A percentile compares a stretch with the other conserved stretches of the same genome.
These are phyloP conservation scores for Elgaria multicarinata DNA, from an alignment of 2,113 vertebrate species.

Conservation along the genomic window DNA sequence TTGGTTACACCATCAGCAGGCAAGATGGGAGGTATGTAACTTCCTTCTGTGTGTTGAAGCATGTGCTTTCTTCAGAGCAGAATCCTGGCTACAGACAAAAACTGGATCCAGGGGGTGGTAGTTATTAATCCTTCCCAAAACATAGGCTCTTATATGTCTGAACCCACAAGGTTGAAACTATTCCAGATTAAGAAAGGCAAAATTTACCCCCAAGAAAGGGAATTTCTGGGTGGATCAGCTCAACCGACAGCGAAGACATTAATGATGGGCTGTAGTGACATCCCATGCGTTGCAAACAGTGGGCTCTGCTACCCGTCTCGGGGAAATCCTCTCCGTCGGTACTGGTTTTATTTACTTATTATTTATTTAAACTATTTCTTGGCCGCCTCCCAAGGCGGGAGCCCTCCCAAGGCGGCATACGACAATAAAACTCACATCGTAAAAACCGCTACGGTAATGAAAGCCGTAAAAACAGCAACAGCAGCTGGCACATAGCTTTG, in stretches of 20 bases:
- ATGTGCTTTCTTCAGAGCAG: background rate
- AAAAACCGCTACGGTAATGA: too few relatives aligned
- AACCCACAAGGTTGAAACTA: background rate
- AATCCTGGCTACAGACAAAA: too few relatives aligned
- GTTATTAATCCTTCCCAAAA: background rate
- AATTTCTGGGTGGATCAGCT: background rate
- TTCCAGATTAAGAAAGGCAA: background rate
- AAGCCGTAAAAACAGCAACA: too few relatives aligned
- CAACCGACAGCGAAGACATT: too few relatives aligned
- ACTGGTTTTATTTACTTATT: background rate
- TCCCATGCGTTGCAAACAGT: background rate
- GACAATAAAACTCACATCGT: too few relatives aligned
- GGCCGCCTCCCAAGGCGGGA: too few relatives aligned
- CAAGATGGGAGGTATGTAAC: constrained; percentile 93
- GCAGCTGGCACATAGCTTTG: too few relatives aligned
- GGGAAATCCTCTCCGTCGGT: background rate
- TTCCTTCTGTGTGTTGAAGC: background rate
- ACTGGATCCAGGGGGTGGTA: background rate
- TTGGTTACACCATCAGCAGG: constrained; percentile 94
- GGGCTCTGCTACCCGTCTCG: background rate
- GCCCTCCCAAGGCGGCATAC: too few relatives aligned
- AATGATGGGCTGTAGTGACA: background rate
- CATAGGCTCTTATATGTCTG: background rate
- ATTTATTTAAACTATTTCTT: too few relatives aligned
- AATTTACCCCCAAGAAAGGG: background rate